A percentile compares a stretch with the other conserved stretches of the same genome.
Conservation (phyloP, 2,888 invertebrate genomes). For the Autographa gamma region DNA sequence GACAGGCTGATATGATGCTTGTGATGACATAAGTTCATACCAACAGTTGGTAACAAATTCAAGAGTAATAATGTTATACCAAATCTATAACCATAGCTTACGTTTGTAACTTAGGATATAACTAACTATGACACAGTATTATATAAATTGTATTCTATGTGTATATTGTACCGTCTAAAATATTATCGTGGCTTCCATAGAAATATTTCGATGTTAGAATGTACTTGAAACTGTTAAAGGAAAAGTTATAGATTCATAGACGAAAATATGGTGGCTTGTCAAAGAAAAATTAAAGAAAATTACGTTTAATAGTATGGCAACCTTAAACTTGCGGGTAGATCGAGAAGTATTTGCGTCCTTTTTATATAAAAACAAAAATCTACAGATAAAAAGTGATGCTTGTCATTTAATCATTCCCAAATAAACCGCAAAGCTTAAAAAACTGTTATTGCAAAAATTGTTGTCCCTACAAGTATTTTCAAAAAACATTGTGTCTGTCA, state of each 20-base stretch:
- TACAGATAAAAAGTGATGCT: not conserved
- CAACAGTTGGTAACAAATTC: not conserved
- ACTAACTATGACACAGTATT: not conserved
- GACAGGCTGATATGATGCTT: too few species aligned
- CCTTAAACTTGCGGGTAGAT: not conserved
- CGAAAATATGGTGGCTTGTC: not conserved
- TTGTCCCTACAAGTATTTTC: too few species aligned
- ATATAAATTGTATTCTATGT: not conserved
- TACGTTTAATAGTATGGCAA: not conserved
- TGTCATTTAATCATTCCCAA: not conserved
- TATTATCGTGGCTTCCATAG: conserved; percentile 1
- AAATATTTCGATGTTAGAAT: not conserved
- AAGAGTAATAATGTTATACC: not conserved
- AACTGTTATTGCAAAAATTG: too few species aligned
- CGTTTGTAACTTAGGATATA: not conserved
- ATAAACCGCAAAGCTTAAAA: not conserved
- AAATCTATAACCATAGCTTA: not conserved
- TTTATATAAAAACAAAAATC: conserved; percentile 1
- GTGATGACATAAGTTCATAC: too few species aligned
- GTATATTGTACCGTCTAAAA: conserved; percentile 3
- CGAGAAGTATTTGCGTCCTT: conserved; percentile 2
- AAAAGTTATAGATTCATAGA: not conserved
- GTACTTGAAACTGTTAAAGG: not conserved
- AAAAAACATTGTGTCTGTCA: not conserved
- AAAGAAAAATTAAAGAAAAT: not conserved